These are phyloP conservation scores for Heterotis niloticus DNA, from an alignment of 2,113 vertebrate genomes.

Conservation along the genomic window DNA sequence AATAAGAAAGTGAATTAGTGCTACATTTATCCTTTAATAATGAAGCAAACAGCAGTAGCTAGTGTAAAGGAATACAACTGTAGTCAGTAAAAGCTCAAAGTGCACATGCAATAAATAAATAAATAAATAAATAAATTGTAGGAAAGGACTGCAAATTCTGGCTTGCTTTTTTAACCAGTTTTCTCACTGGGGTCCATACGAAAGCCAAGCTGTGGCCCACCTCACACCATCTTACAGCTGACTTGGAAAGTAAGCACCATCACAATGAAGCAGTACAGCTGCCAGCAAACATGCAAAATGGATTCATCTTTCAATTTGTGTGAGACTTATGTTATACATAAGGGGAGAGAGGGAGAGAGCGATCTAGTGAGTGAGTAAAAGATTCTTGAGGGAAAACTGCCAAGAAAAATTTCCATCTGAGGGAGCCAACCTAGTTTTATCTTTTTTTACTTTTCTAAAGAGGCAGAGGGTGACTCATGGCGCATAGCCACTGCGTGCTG, in stretches of 20 bases:
- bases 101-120: background rate
- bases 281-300: slow-evolving; percentile 46
- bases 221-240: slow-evolving; percentile 6
- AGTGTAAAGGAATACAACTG: too few relatives aligned
- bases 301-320: slow-evolving; percentile 43
- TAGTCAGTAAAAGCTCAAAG: too few relatives aligned
- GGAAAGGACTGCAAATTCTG: background rate
- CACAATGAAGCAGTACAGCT: background rate
- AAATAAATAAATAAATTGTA: background rate
- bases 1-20: too few relatives aligned
- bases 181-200: background rate
- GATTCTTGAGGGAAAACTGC: slow-evolving; percentile 55
- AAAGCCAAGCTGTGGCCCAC: slow-evolving; percentile 4
- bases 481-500: slow-evolving; percentile 29
- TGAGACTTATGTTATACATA: slow-evolving; percentile 31
- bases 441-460: slow-evolving; percentile 47
- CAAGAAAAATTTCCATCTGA: slow-evolving; percentile 60
- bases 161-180: background rate
- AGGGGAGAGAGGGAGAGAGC: slow-evolving; percentile 19
- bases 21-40: too few relatives aligned
- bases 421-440: slow-evolving; percentile 49
- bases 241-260: slow-evolving; percentile 41
- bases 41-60: too few relatives aligned
- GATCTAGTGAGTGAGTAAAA: slow-evolving; percentile 40
- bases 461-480: slow-evolving; percentile 60